Evolutionary conservation across 2,888 invertebrate genomes (phyloP), one percentile per base, ranked within the genome.

Genomic region (Drosophila yooni): DNA sequence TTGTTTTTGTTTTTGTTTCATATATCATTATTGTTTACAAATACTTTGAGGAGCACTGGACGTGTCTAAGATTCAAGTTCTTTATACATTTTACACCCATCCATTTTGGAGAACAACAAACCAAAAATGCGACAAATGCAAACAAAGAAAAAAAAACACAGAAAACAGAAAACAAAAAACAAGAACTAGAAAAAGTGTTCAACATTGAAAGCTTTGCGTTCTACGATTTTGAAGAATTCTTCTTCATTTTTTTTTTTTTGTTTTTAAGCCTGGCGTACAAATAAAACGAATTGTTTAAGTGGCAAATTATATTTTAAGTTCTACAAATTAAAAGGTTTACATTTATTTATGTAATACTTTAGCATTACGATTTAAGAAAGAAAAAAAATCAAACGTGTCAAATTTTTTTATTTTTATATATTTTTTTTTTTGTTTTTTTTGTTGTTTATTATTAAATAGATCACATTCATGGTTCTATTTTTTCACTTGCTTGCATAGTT

Each of bases 31-130:
- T 91, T 91, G 88, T 90, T 85, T 92, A 89, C 83, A 89, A 89
- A 91, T 90, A 89, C 91, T 87, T 91, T 86, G 92, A 91, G 91
- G 91, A 91, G 92, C 91, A 91, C 92, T 92, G 92, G 92, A 92
- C 86, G 91, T 89, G 91, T 89, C 90, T 92, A 88, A 88, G 87
- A 89, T 92, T 85, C 88, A 60, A 67, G 58, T 80, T 60, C 57
- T 79, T 76, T 64, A 58, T 59, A 53, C 57, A 50, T 52, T 61
- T 52, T 46, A 59, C 50, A 77, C 40, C 43, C 76, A 62, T 67
- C 63, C 74, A 68, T 60, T 27, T 56, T 63, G 48, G 46, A 66
- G 70, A 76, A 77, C 64, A 33, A 27, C 15, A 57, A 76, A 63
- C 51, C 61, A 73, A 79, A 79, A 78, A 71, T 70, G 46, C 21